A percentile compares a stretch with the other conserved stretches of the same genome.
Conservation (phyloP, 2,888 invertebrate genomes). For the Erebia palarica region DNA sequence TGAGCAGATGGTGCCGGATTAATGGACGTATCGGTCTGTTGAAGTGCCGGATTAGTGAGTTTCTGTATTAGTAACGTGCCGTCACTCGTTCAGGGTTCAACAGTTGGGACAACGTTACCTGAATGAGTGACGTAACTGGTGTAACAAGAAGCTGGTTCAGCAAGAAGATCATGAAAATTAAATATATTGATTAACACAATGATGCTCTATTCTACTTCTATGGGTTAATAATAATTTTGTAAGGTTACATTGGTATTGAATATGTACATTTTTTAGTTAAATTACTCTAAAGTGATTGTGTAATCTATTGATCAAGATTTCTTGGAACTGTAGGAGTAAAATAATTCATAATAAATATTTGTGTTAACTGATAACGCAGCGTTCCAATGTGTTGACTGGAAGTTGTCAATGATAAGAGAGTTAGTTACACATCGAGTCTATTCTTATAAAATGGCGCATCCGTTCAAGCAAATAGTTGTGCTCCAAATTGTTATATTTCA, state of each 20-base stretch:
- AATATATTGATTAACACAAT: too few species aligned
- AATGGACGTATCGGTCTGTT: too few species aligned
- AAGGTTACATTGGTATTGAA: not conserved
- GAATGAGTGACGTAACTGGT: too few species aligned
- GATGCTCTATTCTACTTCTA: too few species aligned
- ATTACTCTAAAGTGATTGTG: not conserved
- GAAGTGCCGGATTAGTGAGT: too few species aligned
- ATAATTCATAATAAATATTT: conserved; percentile 26
- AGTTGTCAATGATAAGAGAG: conserved; percentile 42
- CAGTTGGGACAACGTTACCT: too few species aligned
- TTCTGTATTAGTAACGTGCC: too few species aligned
- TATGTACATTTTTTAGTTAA: not conserved
- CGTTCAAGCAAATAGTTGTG: conserved; percentile 62
- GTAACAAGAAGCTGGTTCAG: too few species aligned
- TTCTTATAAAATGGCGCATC: conserved; percentile 67
- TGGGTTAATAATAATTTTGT: too few species aligned
- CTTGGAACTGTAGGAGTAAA: not conserved
- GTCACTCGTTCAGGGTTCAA: too few species aligned
- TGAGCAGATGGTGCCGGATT: too few species aligned
- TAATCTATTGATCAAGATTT: not conserved
- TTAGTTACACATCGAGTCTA: conserved; percentile 59
- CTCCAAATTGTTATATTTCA: conserved; percentile 55
- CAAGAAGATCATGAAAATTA: too few species aligned
- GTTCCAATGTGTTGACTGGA: conserved; percentile 31
- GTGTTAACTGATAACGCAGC: conserved; percentile 34